phyloP scores from a whole-genome alignment of 2,888 invertebrate genomes.

The Tetrapedia diversipes region DNA sequence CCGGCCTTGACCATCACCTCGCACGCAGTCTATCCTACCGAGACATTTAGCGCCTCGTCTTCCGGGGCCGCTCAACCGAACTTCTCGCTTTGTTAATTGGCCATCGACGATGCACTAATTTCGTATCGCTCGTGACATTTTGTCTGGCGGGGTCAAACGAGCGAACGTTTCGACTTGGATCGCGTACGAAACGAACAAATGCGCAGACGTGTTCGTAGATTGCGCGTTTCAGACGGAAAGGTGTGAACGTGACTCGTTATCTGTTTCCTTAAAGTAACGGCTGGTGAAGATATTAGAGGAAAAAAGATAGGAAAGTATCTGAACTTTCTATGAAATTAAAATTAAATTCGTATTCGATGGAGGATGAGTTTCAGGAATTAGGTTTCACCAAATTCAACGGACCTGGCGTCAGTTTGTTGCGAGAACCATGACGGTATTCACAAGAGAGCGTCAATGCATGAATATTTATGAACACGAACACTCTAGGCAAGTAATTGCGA shows the following conservation, averaged over 20 bases:
- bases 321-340: slow-evolving; percentile 7
- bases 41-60: background rate
- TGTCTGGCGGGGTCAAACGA: slow-evolving; percentile 3
- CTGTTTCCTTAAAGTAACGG: background rate
- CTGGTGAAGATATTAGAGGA: no score
- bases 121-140: slow-evolving; percentile 39
- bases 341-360: background rate
- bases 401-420: background rate
- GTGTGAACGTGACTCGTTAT: slow-evolving; percentile 4
- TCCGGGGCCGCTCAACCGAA: slow-evolving; percentile 9
- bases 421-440: slow-evolving; percentile 25
- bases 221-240: background rate
- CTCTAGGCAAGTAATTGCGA: slow-evolving; percentile 35
- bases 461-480: slow-evolving; percentile 56
- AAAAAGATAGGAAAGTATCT: background rate
- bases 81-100: slow-evolving; percentile 20
- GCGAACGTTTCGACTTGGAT: slow-evolving; percentile 33
- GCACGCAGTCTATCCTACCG: background rate
- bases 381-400: slow-evolving; percentile 23
- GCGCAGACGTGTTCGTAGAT: background rate
- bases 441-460: slow-evolving; percentile 19
- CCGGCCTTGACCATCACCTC: slow-evolving; percentile 30
- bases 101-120: slow-evolving; percentile 38
- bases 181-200: background rate
- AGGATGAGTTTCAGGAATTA: background rate